A percentile compares a stretch with the other conserved stretches of the same genome.
Conservation (phyloP, 1,140 invertebrate genomes). For the Neocloeon triangulifer region DNA sequence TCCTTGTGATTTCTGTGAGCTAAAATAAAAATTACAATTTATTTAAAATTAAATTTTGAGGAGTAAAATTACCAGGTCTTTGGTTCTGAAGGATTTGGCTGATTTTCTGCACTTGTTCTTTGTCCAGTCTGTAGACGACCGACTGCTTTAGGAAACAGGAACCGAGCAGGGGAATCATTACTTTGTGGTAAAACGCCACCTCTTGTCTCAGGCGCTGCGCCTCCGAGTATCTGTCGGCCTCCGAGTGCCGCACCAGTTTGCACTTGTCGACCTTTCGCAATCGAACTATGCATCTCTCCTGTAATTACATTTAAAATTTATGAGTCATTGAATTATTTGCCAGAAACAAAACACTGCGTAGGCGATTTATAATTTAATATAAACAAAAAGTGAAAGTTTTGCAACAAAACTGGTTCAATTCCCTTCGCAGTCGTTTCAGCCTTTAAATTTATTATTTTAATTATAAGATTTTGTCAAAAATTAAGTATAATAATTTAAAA, state of each 20-base stretch:
- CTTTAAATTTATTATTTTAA: no score
- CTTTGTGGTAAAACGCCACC: slow-evolving; percentile 17
- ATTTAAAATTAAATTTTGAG: neutral
- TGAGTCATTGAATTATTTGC: neutral
- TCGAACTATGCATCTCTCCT: slow-evolving; percentile 20
- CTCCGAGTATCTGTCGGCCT: slow-evolving; percentile 11
- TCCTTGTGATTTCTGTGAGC: no score
- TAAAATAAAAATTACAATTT: neutral
- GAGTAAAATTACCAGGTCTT: slow-evolving; percentile 14
- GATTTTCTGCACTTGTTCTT: slow-evolving; percentile 11
- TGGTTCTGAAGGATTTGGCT: slow-evolving; percentile 12
- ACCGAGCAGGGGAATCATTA: slow-evolving; percentile 20
- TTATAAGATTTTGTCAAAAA: neutral
- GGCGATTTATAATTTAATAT: no score
- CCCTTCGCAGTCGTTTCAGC: no score
- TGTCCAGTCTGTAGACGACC: slow-evolving; percentile 10
- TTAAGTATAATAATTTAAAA: neutral
- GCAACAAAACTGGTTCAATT: no score
- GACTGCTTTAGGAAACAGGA: slow-evolving; percentile 13
- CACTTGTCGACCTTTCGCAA: slow-evolving; percentile 17
- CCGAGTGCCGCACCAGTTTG: slow-evolving; percentile 3
- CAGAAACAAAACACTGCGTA: no score
- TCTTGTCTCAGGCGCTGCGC: slow-evolving; percentile 15
- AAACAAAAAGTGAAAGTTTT: no score
- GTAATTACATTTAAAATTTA: slow-evolving; percentile 9